Evolutionary conservation across 2,113 vertebrate genomes (phyloP), one percentile per base, ranked within the genome.

Genomic region (Trinectes maculatus): DNA sequence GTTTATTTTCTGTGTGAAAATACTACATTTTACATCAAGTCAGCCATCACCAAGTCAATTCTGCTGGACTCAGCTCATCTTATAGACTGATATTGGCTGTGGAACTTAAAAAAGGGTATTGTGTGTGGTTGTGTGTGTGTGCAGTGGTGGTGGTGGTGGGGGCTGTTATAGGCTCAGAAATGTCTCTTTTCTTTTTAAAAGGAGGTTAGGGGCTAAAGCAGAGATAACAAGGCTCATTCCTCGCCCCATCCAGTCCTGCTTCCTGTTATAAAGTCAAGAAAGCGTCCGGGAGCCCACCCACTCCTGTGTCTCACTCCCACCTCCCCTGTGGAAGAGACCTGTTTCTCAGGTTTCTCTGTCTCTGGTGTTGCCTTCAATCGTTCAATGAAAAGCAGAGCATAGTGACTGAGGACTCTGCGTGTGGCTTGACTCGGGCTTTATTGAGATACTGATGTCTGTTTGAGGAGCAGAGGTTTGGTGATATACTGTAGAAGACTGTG

Each of bases 191-290:
- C 42, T 49, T 13, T 68, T 63, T 71, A 28, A 65, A 44, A 71
- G 55, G 49, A 34, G 77, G 58, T 72, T 56, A 68, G 61, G 71
- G 77, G 73, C 55, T 65, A 46, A 70, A 55, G 59, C 43, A 47
- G 49, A 78, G 66, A 68, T 65, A 83, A 77, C 61, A 80, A 61
- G 71, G 54, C 71, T 53, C 68, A 43, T 60, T 79, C 67, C 63
- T 63, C 51, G 62, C 42, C 46, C 44, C 59, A 40, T 70, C 42
- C 59, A 77, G 56, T 46, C 46, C 65, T 60, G 70, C 82, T 89
- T 85, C 85, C 87, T 86, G 81, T 83, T 73, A 83, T 83, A 83
- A 83, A 85, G 83, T 60, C 71, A 75, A 79, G 77, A 72, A 84
- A 86, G 77, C 65, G 21, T 83, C 63, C 75, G 67, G 67, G 74